Conservation (phyloP, 2,113 vertebrate genomes). For the Tragelaphus strepsiceros region DNA sequence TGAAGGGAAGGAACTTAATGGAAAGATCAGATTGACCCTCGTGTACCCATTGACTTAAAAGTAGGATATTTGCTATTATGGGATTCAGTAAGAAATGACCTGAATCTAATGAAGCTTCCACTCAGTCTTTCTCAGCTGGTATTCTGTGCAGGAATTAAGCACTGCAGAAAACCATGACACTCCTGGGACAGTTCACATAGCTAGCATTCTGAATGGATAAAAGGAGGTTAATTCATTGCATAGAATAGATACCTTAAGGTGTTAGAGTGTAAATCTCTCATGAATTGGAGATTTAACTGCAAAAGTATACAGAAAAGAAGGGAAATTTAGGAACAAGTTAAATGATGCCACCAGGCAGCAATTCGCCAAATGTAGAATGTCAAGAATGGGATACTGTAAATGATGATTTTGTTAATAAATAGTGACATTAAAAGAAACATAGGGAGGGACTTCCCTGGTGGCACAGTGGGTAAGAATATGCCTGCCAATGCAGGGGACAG, state of each 20-base stretch:
- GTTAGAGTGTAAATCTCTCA: neutral
- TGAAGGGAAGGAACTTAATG: neutral
- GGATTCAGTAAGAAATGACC: neutral
- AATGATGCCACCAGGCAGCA: neutral
- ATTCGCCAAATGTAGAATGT: neutral
- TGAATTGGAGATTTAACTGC: neutral
- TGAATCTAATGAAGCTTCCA: neutral
- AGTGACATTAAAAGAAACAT: neutral
- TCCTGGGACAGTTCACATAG: neutral
- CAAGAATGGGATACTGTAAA: neutral
- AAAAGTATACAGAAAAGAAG: neutral
- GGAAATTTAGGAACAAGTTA: neutral
- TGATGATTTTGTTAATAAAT: conserved; percentile 2
- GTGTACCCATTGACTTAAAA: neutral
- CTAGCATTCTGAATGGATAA: neutral
- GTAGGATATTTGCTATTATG: neutral
- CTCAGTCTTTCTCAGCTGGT: neutral
- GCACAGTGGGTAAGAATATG: neutral
- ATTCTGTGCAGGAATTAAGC: neutral
- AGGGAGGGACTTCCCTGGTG: neutral
- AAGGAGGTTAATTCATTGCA: neutral
- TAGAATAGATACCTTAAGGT: neutral
- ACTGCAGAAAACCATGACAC: neutral
- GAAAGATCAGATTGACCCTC: neutral
- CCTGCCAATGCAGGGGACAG: neutral